Conservation (phyloP, 2,797 vertebrate species). For the Salarias fasciatus region DNA sequence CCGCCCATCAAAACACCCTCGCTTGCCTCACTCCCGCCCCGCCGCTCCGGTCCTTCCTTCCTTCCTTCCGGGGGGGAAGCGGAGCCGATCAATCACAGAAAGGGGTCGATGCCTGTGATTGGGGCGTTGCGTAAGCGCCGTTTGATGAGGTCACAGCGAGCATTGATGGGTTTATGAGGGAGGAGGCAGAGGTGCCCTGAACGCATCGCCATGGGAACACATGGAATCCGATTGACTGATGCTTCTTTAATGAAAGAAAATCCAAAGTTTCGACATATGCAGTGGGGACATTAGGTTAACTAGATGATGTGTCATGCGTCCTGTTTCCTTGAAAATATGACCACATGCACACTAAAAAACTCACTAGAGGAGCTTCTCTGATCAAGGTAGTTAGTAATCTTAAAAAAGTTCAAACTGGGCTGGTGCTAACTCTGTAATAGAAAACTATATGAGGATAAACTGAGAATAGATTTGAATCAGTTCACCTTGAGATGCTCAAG, state of each 20-base stretch:
- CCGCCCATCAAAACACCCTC: background rate
- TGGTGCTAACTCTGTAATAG: too few species aligned
- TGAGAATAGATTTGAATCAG: background rate
- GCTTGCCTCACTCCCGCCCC: background rate
- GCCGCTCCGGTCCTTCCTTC: background rate
- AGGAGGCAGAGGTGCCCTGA: slow-evolving; percentile 1
- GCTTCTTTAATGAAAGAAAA: slow-evolving; percentile 9
- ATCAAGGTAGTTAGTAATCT: too few species aligned
- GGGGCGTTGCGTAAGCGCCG: slow-evolving; percentile 68
- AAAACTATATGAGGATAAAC: too few species aligned
- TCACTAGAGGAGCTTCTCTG: background rate
- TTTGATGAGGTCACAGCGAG: slow-evolving; percentile 64
- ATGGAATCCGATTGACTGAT: slow-evolving; percentile 6
- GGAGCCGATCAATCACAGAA: slow-evolving; percentile 60
- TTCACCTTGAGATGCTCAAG: background rate
- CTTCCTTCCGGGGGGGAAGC: slow-evolving; percentile 53
- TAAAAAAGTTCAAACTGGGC: too few species aligned
- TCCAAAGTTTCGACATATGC: background rate
- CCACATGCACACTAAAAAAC: background rate
- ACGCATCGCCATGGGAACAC: background rate
- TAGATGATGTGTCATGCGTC: background rate
- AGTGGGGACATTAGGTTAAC: too few species aligned
- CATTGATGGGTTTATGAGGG: slow-evolving; percentile 28
- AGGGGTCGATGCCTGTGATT: slow-evolving; percentile 74
- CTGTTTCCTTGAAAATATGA: background rate